phyloP scores from a whole-genome alignment of 2,888 invertebrate species.

The Dorcus hopei region DNA sequence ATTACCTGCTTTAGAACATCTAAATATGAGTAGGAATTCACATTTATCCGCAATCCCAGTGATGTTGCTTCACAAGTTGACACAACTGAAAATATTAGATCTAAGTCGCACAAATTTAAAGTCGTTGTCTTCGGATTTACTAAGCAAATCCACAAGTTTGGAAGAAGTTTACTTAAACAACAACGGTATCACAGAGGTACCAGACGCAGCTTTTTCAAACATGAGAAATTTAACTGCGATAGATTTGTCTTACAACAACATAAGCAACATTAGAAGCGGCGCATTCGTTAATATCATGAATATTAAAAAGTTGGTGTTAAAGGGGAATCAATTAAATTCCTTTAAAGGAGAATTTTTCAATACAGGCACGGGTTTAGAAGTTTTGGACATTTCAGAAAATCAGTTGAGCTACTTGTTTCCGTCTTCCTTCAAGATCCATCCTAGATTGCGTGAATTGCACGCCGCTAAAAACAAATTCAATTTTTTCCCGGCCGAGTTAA shows the following conservation, averaged over 20 bases:
- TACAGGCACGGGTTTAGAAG: conserved; percentile 76
- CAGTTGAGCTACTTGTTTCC: conserved; percentile 79
- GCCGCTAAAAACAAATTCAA: conserved; percentile 76
- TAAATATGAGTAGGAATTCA: conserved; percentile 75
- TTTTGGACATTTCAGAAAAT: conserved; percentile 77
- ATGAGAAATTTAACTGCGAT: conserved; percentile 70
- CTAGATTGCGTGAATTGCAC: conserved; percentile 67
- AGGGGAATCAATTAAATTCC: conserved; percentile 73
- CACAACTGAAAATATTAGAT: conserved; percentile 67
- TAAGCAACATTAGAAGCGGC: conserved; percentile 69
- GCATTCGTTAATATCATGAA: conserved; percentile 77
- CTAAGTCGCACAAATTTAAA: conserved; percentile 72
- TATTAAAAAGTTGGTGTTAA: conserved; percentile 67
- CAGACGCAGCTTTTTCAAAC: conserved; percentile 74
- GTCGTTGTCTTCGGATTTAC: conserved; percentile 68
- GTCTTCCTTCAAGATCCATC: conserved; percentile 82
- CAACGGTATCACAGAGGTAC: conserved; percentile 74
- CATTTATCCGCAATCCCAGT: conserved; percentile 64
- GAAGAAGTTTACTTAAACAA: conserved; percentile 67
- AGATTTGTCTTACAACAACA: conserved; percentile 76
- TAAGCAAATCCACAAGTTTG: conserved; percentile 64
- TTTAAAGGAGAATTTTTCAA: conserved; percentile 85
- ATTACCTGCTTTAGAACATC: conserved; percentile 63
- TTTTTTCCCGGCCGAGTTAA: conserved; percentile 81
- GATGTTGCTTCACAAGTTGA: conserved; percentile 67